phyloP scores from a whole-genome alignment of 2,797 vertebrate genomes.

The Rhynchonycteris naso region DNA sequence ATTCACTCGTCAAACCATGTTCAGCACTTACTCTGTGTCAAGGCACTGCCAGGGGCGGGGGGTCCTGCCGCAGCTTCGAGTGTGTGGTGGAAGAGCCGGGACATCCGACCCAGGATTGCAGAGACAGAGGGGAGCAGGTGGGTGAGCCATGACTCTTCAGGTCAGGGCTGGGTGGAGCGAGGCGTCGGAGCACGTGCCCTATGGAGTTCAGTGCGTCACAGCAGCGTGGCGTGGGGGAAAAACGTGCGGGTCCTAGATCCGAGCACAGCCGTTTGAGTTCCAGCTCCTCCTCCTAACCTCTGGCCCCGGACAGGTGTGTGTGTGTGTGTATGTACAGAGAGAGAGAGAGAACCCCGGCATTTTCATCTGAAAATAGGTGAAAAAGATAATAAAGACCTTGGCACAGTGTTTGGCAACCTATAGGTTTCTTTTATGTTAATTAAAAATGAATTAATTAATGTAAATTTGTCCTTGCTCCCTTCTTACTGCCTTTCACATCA shows the following conservation, averaged over 20 bases:
- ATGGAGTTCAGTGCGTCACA: not conserved
- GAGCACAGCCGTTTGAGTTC: not conserved
- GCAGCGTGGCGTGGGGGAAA: rapidly evolving
- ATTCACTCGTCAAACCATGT: not conserved
- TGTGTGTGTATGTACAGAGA: no score
- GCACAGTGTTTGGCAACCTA: no score
- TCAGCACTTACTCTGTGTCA: not conserved
- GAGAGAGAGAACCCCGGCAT: not conserved
- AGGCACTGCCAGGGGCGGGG: not conserved
- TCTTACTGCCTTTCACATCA: not conserved
- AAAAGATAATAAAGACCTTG: not conserved
- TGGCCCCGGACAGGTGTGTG: not conserved
- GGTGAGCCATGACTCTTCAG: not conserved
- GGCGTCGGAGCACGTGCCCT: not conserved
- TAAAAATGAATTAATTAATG: not conserved
- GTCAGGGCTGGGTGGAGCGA: no score
- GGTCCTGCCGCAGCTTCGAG: not conserved
- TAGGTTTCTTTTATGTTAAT: not conserved
- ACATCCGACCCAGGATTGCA: rapidly evolving
- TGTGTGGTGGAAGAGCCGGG: not conserved
- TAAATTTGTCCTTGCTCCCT: not conserved
- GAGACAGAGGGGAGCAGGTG: rapidly evolving
- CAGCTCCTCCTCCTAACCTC: not conserved
- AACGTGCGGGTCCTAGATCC: no score
- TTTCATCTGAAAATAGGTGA: not conserved